Conservation (phyloP, 1,140 invertebrate species). For the Glossosoma conforme region DNA sequence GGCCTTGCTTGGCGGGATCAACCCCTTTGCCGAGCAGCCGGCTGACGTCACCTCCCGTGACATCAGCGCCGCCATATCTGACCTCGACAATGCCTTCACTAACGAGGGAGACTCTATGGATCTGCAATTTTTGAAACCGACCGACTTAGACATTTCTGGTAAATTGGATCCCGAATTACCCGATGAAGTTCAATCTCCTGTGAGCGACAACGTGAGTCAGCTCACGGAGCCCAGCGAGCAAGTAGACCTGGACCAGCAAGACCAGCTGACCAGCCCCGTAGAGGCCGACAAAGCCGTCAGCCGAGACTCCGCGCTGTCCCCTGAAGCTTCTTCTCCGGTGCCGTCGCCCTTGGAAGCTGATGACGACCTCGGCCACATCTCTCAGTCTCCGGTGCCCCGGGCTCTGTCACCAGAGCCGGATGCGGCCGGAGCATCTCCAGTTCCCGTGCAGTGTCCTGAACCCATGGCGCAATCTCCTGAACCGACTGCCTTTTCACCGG, state of each 20-base stretch:
- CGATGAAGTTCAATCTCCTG: constrained; percentile 11
- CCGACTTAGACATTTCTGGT: constrained; percentile 1
- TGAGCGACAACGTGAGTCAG: constrained; percentile 20
- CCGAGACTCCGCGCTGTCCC: constrained; percentile 10
- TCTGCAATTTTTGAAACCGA: constrained; percentile 1
- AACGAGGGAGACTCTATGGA: constrained; percentile 21
- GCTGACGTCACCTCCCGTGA: constrained; percentile 20
- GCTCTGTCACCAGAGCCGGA: constrained; percentile 9
- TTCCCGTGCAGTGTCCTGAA: constrained; percentile 9
- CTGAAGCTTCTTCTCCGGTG: constrained; percentile 11
- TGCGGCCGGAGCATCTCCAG: constrained; percentile 6
- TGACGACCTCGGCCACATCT: constrained; percentile 11
- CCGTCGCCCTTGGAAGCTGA: constrained; percentile 15
- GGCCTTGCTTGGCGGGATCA: constrained; percentile 2
- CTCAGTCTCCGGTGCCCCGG: constrained; percentile 9
- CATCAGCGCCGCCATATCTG: constrained; percentile 27
- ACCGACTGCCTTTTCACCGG: constrained; percentile 3
- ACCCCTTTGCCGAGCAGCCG: constrained; percentile 13
- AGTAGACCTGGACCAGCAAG: constrained; percentile 6
- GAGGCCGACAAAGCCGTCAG: constrained; percentile 4
- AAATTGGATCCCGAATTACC: too few species aligned
- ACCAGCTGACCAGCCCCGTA: neutral
- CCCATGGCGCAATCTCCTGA: constrained; percentile 10
- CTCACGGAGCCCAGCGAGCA: constrained; percentile 22
- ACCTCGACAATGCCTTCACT: constrained; percentile 25